phyloP scores from a whole-genome alignment of 2,888 invertebrate species.

The Allygus modestus region DNA sequence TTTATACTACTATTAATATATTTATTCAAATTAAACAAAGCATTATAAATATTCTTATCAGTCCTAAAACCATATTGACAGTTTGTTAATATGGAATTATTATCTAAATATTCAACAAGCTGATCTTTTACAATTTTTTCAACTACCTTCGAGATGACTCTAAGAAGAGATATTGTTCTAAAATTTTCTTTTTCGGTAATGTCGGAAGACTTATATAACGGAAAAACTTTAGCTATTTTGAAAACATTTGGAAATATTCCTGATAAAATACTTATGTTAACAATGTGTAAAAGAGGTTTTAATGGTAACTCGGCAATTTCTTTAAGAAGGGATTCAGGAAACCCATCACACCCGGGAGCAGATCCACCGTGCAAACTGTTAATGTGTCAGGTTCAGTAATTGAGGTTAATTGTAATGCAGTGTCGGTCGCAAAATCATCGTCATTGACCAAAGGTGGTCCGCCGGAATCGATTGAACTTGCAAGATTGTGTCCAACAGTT shows the following conservation, averaged over 20 bases:
- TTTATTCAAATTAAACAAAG: neutral
- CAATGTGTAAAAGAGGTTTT: neutral
- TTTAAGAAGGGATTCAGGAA: neutral
- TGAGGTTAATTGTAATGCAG: neutral
- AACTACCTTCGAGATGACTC: neutral
- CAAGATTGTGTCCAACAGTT: neutral
- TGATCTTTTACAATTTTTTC: slow-evolving; percentile 8
- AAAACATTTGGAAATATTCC: neutral
- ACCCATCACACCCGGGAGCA: neutral
- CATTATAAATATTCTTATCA: neutral
- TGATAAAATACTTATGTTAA: neutral
- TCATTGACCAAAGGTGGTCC: neutral
- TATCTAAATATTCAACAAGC: slow-evolving; percentile 1
- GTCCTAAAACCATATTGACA: neutral
- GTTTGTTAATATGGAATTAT: neutral
- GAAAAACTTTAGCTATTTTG: neutral
- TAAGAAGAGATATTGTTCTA: neutral
- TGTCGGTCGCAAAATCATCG: neutral
- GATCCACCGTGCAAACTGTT: neutral
- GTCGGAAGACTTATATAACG: neutral
- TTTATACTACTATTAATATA: neutral
- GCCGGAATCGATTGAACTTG: neutral
- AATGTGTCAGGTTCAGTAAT: neutral
- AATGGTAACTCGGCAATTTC: neutral
- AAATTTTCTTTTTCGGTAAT: neutral